A percentile compares a stretch with the other conserved stretches of the same genome.
Conservation (phyloP, 2,888 invertebrate species). For the Agrotis ipsilon region DNA sequence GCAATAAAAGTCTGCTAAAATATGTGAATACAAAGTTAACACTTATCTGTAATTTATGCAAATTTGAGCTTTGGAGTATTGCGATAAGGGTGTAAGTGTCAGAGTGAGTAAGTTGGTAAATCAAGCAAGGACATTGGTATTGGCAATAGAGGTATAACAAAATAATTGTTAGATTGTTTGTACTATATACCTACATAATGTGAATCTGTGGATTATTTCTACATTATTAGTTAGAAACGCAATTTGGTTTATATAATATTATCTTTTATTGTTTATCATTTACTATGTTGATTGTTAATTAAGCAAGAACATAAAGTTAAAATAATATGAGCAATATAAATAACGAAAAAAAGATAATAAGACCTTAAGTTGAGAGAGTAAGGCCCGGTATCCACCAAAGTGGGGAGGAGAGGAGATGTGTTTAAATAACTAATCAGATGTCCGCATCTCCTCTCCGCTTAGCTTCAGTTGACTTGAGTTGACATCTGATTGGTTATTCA, state of each 20-base stretch:
- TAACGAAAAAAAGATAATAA: no score
- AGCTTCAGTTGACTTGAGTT: no score
- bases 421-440: no score
- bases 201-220: slow-evolving; percentile 53
- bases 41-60: slow-evolving; percentile 6
- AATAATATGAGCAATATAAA: background rate
- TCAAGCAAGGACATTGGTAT: slow-evolving; percentile 66
- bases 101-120: slow-evolving; percentile 29
- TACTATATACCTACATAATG: slow-evolving; percentile 52
- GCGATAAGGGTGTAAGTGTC: slow-evolving; percentile 5
- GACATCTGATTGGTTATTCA: no score
- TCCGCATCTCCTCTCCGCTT: no score
- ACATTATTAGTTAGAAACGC: slow-evolving; percentile 38
- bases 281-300: slow-evolving; percentile 20
- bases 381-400: no score
- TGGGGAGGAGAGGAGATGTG: no score
- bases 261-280: slow-evolving; percentile 39
- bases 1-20: slow-evolving; percentile 39
- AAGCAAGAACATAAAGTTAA: background rate
- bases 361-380: no score
- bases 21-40: slow-evolving; percentile 43
- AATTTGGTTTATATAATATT: slow-evolving; percentile 47
- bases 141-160: slow-evolving; percentile 62
- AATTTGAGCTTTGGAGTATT: slow-evolving; percentile 17
- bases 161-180: slow-evolving; percentile 66